A percentile compares a stretch with the other conserved stretches of the same genome.
phyloP scores from a whole-genome alignment of 1,140 invertebrate genomes.

The Bombus huntii region DNA sequence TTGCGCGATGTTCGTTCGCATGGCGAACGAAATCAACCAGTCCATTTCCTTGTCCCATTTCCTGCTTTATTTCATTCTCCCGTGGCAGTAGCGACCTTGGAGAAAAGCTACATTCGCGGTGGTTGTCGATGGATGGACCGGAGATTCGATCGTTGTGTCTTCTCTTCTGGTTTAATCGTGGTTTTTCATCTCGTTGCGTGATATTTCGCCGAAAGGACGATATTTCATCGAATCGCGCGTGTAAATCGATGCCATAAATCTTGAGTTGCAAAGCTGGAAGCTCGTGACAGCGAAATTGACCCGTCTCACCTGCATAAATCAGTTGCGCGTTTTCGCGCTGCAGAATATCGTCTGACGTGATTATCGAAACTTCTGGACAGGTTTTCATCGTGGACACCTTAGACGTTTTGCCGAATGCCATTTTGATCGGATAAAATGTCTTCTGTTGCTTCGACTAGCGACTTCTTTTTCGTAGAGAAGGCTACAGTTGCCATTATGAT shows the following conservation, averaged over 20 bases:
- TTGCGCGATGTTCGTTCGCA: not conserved
- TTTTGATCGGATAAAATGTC: not conserved
- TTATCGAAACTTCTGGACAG: not conserved
- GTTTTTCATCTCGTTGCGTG: not conserved
- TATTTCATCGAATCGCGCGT: constrained; percentile 32
- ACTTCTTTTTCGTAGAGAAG: no score
- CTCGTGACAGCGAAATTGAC: constrained; percentile 7
- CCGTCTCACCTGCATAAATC: constrained; percentile 11
- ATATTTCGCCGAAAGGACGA: no score
- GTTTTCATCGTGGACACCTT: not conserved
- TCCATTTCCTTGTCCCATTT: constrained; percentile 11
- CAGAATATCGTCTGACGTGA: no score
- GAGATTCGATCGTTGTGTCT: not conserved
- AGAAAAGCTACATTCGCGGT: not conserved
- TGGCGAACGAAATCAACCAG: constrained; percentile 1
- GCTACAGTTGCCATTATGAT: no score
- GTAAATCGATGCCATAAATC: constrained; percentile 41
- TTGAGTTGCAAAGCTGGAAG: not conserved
- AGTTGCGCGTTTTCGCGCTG: not conserved
- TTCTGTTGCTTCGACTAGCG: not conserved
- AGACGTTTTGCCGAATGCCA: not conserved
- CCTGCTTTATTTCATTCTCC: not conserved
- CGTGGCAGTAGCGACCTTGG: not conserved
- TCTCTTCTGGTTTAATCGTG: not conserved
- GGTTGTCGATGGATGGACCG: not conserved